Base-by-base conservation (phyloP, 2,797 vertebrate genomes). In the Halcyon smyrnensis region DNA sequence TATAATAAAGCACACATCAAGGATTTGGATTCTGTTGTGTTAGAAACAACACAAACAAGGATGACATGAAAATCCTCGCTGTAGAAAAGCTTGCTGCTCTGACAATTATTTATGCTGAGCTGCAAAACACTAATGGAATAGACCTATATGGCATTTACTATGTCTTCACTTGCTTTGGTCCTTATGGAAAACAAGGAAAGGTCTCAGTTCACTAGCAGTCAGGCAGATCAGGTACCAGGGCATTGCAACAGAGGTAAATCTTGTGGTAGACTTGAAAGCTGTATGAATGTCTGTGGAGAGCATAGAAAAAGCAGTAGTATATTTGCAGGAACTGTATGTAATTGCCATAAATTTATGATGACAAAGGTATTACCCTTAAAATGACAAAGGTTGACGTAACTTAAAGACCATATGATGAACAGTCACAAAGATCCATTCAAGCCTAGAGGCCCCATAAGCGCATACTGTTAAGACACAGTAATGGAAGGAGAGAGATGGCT, bases 401-500 rank as follows among this genome's bases (percentile, higher is more conserved):
- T 65, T 60, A 59, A 87, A 57, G 45, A 78, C 8, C 39, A 65
- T n/a, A 39, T 21, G 20, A 84, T 41, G 46, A 50, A 73, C 20
- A 62, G 28, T 43, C 60, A 37, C 6, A 23, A 71, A 63, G 53
- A 43, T 54, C 23, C 24, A 12, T 81, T 68, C 39, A 70, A 75
- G 34, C 17, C 9, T 50, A 60, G 18, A 60, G 30, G 14, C 48
- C 27, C 7, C n/a, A 6, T 34, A 48, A 85, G 37, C 0, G 0
- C 1, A 0, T 24, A 60, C 12, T 32, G 25, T 81, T 90, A 64
- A 32, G 45, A 65, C 18, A 41, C 1, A 4, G 50, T 27, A 81
- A 75, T 0, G 2, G 25, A 70, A 90, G 34, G 56, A 80, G 43
- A 74, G 39, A 82, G 48, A 63, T 1, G 5, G 20, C 34, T 77